Conservation (phyloP, 2,888 invertebrate species). For the Lasius fuliginosus region DNA sequence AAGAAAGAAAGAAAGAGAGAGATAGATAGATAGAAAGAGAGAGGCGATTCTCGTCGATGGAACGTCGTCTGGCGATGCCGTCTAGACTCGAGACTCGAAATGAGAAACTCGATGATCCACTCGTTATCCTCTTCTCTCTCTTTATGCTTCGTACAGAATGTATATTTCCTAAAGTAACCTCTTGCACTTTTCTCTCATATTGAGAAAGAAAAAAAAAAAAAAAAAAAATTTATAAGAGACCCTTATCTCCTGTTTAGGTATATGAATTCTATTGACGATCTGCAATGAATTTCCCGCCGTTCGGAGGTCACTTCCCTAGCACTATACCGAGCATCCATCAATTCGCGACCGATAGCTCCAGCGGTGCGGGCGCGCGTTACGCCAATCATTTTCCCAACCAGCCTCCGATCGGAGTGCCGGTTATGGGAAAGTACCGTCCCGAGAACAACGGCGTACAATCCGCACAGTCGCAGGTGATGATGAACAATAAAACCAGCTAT, state of each 20-base stretch:
- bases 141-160: background rate
- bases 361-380: slow-evolving; percentile 84
- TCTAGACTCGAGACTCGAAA: slow-evolving; percentile 1
- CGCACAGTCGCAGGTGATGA: slow-evolving; percentile 85
- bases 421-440: slow-evolving; percentile 88
- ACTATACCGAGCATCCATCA: slow-evolving; percentile 94
- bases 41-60: background rate
- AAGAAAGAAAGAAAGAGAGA: background rate
- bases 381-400: slow-evolving; percentile 88
- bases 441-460: slow-evolving; percentile 84
- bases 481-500: slow-evolving; percentile 84
- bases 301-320: slow-evolving; percentile 93
- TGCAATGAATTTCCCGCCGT: slow-evolving; percentile 95
- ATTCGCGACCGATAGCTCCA: slow-evolving; percentile 90
- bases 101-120: background rate
- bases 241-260: slow-evolving; percentile 76
- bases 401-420: slow-evolving; percentile 88
- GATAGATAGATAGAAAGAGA: background rate
- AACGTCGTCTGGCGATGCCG: background rate
- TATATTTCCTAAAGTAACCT: background rate
- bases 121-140: background rate
- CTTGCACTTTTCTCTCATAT: background rate
- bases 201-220: too few species aligned
- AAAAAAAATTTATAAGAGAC: background rate
- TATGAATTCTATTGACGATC: slow-evolving; percentile 80